phyloP scores from a whole-genome alignment of 2,113 vertebrate genomes.

The Zosterops lateralis region DNA sequence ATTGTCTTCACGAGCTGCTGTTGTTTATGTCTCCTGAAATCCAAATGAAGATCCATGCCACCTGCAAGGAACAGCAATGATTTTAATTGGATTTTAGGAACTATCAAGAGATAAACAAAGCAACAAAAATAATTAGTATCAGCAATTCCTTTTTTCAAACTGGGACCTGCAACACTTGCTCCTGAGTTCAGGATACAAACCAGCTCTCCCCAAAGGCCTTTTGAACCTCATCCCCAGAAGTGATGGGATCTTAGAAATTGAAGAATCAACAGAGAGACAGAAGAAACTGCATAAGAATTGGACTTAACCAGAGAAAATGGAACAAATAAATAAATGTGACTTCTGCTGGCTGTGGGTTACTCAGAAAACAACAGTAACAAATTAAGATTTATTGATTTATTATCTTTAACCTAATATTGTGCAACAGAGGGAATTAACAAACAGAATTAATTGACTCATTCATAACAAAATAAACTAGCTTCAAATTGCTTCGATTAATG shows the following conservation, averaged over 20 bases:
- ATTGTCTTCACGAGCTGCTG: not conserved
- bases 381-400: not conserved
- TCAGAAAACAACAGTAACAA: not conserved
- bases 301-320: not conserved
- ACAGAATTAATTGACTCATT: not conserved
- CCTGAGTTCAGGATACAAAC: not conserved
- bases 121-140: not conserved
- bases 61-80: not conserved
- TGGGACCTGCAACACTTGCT: not conserved
- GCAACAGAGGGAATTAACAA: not conserved
- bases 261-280: not conserved
- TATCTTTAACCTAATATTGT: not conserved
- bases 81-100: not conserved
- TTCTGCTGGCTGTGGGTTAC: not conserved
- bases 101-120: not conserved
- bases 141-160: not conserved
- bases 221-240: not conserved
- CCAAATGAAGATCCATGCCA: not conserved
- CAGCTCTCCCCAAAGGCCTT: not conserved
- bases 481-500: not conserved
- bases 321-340: not conserved
- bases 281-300: not conserved
- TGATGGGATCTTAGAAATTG: not conserved
- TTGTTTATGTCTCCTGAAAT: not conserved
- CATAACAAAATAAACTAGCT: not conserved